Conservation (phyloP, 2,888 invertebrate genomes). For the Cordylochernes scorpioides region DNA sequence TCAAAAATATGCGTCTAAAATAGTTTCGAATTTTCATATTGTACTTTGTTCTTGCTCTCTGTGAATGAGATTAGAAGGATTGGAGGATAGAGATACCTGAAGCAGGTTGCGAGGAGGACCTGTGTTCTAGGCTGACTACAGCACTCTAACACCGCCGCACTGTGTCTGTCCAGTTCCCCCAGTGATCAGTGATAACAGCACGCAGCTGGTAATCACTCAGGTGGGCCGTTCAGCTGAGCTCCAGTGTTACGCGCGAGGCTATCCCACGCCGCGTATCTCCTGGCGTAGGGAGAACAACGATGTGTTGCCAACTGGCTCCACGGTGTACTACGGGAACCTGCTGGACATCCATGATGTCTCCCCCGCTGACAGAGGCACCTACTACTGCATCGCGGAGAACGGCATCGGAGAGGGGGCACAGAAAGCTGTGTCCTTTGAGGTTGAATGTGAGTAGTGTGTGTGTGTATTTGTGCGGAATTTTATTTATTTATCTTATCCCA, state of each 20-base stretch:
- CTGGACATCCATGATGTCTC: constrained; percentile 46
- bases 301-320: constrained; percentile 45
- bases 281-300: constrained; percentile 83
- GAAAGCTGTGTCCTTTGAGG: constrained; percentile 56
- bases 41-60: too few species aligned
- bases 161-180: constrained; percentile 47
- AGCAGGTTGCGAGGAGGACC: too few species aligned
- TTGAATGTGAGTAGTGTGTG: constrained; percentile 13
- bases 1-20: too few species aligned
- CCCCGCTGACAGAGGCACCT: constrained; percentile 58
- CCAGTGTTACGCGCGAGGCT: constrained; percentile 67
- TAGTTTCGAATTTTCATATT: too few species aligned
- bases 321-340: constrained; percentile 35
- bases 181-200: constrained; percentile 72
- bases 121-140: too few species aligned
- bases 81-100: too few species aligned
- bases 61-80: too few species aligned
- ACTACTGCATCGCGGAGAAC: constrained; percentile 48
- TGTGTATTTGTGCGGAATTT: too few species aligned
- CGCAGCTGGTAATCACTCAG: constrained; percentile 38
- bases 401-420: constrained; percentile 32
- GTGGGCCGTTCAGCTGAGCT: constrained; percentile 23
- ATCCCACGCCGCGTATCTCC: constrained; percentile 49
- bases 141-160: too few species aligned
- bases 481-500: too few species aligned